These are phyloP conservation scores for Andrena flavipes DNA, from an alignment of 2,888 invertebrate genomes.

Conservation along the genomic window DNA sequence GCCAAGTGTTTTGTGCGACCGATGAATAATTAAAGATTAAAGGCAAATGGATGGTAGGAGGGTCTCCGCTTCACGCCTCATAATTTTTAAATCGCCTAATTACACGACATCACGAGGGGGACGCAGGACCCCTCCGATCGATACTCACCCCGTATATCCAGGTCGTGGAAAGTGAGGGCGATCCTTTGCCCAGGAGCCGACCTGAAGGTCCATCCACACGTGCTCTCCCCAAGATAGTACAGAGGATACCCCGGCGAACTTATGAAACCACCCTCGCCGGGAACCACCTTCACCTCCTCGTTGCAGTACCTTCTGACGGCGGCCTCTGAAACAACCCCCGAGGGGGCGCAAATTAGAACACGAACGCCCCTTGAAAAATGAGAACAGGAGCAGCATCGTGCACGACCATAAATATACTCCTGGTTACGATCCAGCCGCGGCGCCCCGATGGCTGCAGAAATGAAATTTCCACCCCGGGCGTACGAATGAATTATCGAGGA, in stretches of 20 bases:
- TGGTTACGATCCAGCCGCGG: neutral
- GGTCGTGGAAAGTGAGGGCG: constrained; percentile 89
- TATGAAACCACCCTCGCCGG: constrained; percentile 80
- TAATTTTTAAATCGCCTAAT: neutral
- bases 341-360: neutral
- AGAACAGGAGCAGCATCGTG: neutral
- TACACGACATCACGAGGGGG: neutral
- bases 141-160: constrained; percentile 89
- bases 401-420: constrained; percentile 7
- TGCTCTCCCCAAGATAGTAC: constrained; percentile 89
- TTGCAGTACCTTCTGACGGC: constrained; percentile 86
- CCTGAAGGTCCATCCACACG: constrained; percentile 89
- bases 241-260: constrained; percentile 90
- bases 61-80: neutral
- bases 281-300: constrained; percentile 83
- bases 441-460: constrained; percentile 8
- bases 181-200: constrained; percentile 88
- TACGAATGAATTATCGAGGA: constrained; percentile 6
- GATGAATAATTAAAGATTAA: too few species aligned
- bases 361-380: too few species aligned
- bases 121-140: constrained; percentile 2
- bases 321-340: constrained; percentile 81
- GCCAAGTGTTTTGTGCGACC: too few species aligned
- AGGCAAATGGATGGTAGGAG: too few species aligned
- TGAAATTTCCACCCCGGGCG: constrained; percentile 26